Conservation (phyloP, 2,888 invertebrate species). For the Halocaridina rubra region DNA sequence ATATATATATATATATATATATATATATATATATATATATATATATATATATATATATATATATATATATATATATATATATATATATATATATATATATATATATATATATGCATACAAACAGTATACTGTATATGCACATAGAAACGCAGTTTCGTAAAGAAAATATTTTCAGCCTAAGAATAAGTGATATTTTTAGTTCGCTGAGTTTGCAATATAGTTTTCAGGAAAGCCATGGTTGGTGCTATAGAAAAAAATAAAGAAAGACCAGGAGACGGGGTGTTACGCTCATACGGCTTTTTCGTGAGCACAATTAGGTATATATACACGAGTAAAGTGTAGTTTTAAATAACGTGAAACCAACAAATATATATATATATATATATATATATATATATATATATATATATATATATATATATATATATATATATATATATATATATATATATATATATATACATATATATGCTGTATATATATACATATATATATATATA, state of each 20-base stretch:
- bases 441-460: background rate
- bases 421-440: background rate
- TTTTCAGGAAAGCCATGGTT: background rate
- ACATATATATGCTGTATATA: background rate
- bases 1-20: background rate
- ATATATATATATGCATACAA: background rate
- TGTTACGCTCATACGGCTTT: background rate
- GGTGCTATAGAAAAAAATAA: background rate
- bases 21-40: background rate
- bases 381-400: background rate
- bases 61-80: background rate
- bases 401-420: background rate
- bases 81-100: background rate
- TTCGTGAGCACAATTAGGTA: background rate
- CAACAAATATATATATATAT: background rate
- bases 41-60: background rate
- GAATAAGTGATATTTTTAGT: too few species aligned
- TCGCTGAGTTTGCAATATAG: too few species aligned
- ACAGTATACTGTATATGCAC: background rate
- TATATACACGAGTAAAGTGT: background rate
- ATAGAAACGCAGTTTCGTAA: background rate
- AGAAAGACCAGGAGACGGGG: background rate
- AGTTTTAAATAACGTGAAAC: background rate
- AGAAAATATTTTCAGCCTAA: too few species aligned
- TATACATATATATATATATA: background rate